phyloP scores from a whole-genome alignment of 2,797 vertebrate genomes.

The Coilia nasus region DNA sequence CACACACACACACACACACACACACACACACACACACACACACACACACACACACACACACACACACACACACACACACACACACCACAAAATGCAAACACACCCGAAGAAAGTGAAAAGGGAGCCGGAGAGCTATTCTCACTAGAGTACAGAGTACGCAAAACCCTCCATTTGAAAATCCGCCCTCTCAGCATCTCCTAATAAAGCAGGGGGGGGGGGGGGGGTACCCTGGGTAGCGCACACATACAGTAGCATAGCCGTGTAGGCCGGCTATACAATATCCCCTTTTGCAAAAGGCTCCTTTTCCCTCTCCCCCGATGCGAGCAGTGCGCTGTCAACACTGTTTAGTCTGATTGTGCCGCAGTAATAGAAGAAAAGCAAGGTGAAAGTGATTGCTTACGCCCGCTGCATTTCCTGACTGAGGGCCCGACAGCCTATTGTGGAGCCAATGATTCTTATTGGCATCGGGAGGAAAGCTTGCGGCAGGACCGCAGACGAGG shows the following conservation, averaged over 20 bases:
- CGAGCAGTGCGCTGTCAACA: conserved; percentile 47
- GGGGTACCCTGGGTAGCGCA: conserved; percentile 68
- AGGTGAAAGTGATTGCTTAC: conserved; percentile 46
- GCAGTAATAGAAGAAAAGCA: conserved; percentile 43
- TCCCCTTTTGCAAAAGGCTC: neutral
- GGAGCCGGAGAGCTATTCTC: neutral
- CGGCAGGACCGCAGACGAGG: conserved; percentile 28
- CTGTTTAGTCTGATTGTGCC: conserved; percentile 49
- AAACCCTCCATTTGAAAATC: conserved; percentile 64
- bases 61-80: neutral
- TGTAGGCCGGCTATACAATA: conserved; percentile 41
- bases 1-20: neutral
- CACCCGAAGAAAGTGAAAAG: neutral
- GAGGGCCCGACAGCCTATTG: conserved; percentile 1
- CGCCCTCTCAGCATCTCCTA: conserved; percentile 70
- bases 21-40: conserved; percentile 17
- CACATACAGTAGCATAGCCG: conserved; percentile 28
- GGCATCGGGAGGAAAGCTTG: conserved; percentile 10
- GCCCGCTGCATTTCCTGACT: conserved; percentile 39
- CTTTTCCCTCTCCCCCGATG: conserved; percentile 29
- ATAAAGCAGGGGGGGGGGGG: conserved; percentile 53
- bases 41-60: conserved; percentile 28
- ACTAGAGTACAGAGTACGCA: conserved; percentile 63
- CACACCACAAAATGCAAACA: conserved; percentile 1
- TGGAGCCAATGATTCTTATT: conserved; percentile 15